Evolutionary conservation across 1,140 invertebrate species (phyloP).

Genomic region (Scaptomyza hsui): DNA sequence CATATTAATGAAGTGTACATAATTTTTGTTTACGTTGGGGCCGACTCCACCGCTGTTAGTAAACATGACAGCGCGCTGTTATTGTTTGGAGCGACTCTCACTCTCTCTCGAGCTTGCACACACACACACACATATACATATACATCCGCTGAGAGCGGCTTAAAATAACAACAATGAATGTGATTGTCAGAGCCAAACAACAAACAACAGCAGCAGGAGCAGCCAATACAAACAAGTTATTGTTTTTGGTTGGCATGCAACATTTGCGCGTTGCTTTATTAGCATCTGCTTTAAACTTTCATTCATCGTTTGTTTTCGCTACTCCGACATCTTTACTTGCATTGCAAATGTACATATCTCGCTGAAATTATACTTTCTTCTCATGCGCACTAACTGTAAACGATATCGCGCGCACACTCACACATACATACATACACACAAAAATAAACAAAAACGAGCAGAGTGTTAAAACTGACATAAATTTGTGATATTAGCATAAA

Average conservation of each 20-base stretch:
- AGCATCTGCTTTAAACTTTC: constrained; percentile 49
- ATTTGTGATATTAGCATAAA: constrained; percentile 53
- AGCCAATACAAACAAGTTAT: constrained; percentile 25
- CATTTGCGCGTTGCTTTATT: constrained; percentile 37
- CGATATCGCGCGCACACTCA: not conserved
- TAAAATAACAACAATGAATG: constrained; percentile 39
- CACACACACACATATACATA: not conserved
- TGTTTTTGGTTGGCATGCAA: constrained; percentile 29
- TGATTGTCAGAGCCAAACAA: constrained; percentile 38
- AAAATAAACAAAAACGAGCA: constrained; percentile 25
- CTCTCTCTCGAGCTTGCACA: not conserved
- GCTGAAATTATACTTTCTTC: constrained; percentile 59
- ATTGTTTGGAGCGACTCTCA: constrained; percentile 7
- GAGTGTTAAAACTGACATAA: constrained; percentile 33
- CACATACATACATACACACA: constrained; percentile 1
- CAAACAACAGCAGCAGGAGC: constrained; percentile 14
- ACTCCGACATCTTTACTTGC: constrained; percentile 20
- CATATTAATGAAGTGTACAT: constrained; percentile 49
- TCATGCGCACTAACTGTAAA: constrained; percentile 13
- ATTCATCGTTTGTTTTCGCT: constrained; percentile 40
- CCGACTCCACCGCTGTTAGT: constrained; percentile 22
- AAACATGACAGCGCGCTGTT: constrained; percentile 39
- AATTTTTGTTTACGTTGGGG: constrained; percentile 16
- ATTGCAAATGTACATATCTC: constrained; percentile 30
- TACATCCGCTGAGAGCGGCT: not conserved